Percentiles rank a stretch among this genome's conserved stretches.
Evolutionary conservation across 2,888 invertebrate species (phyloP).

Genomic region (Quadroppia sp.): DNA sequence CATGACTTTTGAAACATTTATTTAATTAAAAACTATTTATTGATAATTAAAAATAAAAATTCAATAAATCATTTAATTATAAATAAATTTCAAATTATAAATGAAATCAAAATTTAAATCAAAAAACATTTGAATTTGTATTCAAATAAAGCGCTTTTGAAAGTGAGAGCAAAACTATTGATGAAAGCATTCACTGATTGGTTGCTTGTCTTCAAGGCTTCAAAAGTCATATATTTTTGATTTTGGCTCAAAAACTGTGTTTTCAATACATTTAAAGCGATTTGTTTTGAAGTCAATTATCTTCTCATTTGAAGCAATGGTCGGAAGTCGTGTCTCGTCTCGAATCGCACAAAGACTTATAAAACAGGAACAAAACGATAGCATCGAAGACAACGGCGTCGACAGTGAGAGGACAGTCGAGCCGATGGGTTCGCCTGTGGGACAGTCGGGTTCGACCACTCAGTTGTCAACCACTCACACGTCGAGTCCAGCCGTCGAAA

Average conservation of each 20-base stretch:
- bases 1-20: too few species aligned
- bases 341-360: conserved; percentile 30
- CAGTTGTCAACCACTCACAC: not conserved
- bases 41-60: too few species aligned
- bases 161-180: not conserved
- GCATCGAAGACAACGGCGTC: not conserved
- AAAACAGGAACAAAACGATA: conserved; percentile 9
- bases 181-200: not conserved
- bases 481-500: not conserved
- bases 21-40: too few species aligned
- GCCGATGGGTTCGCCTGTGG: too few species aligned
- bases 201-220: not conserved
- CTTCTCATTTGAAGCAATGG: not conserved
- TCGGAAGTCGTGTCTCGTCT: conserved; percentile 23
- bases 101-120: not conserved
- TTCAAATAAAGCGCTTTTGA: not conserved
- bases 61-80: not conserved
- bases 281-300: not conserved
- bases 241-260: conserved; percentile 11
- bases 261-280: not conserved
- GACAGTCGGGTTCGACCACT: too few species aligned
- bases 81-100: not conserved
- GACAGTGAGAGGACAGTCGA: not conserved
- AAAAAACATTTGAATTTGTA: not conserved
- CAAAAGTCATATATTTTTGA: conserved; percentile 19